Evolutionary conservation across 2,888 invertebrate species (phyloP), one percentile per base, ranked within the genome.

Genomic region (Sepiola atlantica): DNA sequence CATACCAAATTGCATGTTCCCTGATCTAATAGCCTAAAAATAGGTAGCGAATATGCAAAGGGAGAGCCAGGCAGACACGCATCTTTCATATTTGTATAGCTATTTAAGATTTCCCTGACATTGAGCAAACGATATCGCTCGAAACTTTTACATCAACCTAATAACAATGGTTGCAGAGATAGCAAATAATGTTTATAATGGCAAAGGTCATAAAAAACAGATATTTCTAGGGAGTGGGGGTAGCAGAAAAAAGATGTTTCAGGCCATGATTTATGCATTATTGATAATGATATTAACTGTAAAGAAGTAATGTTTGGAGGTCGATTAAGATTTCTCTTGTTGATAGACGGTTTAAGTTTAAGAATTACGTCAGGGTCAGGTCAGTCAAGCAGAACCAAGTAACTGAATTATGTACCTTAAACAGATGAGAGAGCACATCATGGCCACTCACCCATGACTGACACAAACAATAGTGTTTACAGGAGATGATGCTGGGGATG

Each of bases 401-500:
- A 77, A 77, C 77, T 32, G 77, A 77, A 77, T 77, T 77, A 77
- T 77, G n/a, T 77, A 77, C 77, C 77, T 77, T 77, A n/a, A 77
- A 77, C n/a, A 77, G 77, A 77, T 77, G 77, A 77, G 32, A 77
- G 77, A 77, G 77, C 32, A 14, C 32, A n/a, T 77, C 77, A 77
- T 77, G 32, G n/a, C n/a, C 77, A n/a, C 16, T 77, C 77, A 77
- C 77, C 77, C 77, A n/a, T 77, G 32, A 77, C 77, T 77, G 77
- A 32, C n/a, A 77, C n/a, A 77, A 77, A 77, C 77, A 32, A 77
- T 77, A 77, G 12, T 77, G 77, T 77, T 77, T 77, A 14, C 77
- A 77, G 77, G 77, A n/a, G 77, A 77, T 77, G n/a, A 3, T n/a
- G 32, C n/a, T n/a, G n/a, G 77, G 18, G 77, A 77, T 77, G 77